Conservation (phyloP, 2,797 vertebrate genomes). For the Setipinna tenuifilis region DNA sequence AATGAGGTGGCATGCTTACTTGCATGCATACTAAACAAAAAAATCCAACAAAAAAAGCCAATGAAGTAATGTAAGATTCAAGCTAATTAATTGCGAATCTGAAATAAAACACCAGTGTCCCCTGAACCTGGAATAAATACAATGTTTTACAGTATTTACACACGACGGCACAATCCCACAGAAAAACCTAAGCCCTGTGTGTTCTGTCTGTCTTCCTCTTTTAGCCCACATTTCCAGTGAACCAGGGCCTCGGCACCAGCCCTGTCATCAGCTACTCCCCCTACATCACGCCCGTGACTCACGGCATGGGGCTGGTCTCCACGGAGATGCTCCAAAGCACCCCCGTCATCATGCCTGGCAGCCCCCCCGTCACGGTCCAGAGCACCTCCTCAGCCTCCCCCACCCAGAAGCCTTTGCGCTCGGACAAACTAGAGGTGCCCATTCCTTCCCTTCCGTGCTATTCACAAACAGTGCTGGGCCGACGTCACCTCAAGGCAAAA, state of each 20-base stretch:
- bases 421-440: conserved; percentile 90
- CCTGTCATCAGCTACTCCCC: conserved; percentile 90
- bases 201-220: conserved; percentile 43
- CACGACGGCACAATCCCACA: not conserved
- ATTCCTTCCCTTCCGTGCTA: not conserved
- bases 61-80: not conserved
- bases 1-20: not conserved
- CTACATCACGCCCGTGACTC: conserved; percentile 90
- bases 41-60: not conserved
- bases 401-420: conserved; percentile 90
- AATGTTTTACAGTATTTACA: not conserved
- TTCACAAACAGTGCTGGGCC: conserved; percentile 29
- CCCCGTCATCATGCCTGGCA: conserved; percentile 90
- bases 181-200: not conserved
- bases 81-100: not conserved
- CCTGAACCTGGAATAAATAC: not conserved
- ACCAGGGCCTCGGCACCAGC: conserved; percentile 84
- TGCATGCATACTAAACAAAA: not conserved
- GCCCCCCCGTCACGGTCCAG: conserved; percentile 86
- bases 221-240: conserved; percentile 89
- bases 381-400: conserved; percentile 78
- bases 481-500: not conserved
- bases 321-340: conserved; percentile 89
- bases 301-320: conserved; percentile 91
- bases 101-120: not conserved